Evolutionary conservation across 1,140 invertebrate genomes (phyloP).

Genomic region (Lasioglossum albipes): DNA sequence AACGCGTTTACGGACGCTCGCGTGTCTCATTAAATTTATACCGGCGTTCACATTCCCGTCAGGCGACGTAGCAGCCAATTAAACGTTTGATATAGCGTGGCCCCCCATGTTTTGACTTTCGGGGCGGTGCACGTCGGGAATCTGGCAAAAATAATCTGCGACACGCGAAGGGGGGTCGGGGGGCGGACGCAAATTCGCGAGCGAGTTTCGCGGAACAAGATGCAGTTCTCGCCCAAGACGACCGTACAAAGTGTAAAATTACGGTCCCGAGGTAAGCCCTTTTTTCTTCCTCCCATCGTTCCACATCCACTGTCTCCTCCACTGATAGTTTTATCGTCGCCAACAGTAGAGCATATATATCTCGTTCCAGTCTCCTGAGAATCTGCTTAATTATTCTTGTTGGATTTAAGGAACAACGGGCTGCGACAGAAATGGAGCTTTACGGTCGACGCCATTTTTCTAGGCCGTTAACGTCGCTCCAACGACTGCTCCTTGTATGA

Average conservation of each 20-base stretch:
- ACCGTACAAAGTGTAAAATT: conserved; percentile 49
- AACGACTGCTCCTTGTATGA: no score
- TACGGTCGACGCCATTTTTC: background rate
- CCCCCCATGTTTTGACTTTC: conserved; percentile 54
- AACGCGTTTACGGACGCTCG: no score
- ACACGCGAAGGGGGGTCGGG: background rate
- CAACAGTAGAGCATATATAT: background rate
- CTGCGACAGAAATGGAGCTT: background rate
- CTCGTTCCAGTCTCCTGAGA: background rate
- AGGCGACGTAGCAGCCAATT: conserved; percentile 47
- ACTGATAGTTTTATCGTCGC: conserved; percentile 14
- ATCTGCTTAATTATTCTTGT: background rate
- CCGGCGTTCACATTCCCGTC: conserved; percentile 35
- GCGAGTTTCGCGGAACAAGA: conserved; percentile 33
- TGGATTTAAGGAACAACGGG: background rate
- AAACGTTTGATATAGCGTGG: conserved; percentile 57
- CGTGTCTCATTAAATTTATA: conserved; percentile 49
- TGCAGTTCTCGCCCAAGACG: background rate
- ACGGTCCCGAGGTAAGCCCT: conserved; percentile 28
- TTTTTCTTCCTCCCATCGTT: conserved; percentile 20
- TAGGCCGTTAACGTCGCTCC: background rate
- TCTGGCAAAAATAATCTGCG: conserved; percentile 50
- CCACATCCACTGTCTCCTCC: conserved; percentile 9
- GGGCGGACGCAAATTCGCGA: conserved; percentile 11
- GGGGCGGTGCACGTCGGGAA: conserved; percentile 2